Evolutionary conservation across 2,888 invertebrate species (phyloP), one percentile per base, ranked within the genome.

Genomic region (Teleiodes luculella): DNA sequence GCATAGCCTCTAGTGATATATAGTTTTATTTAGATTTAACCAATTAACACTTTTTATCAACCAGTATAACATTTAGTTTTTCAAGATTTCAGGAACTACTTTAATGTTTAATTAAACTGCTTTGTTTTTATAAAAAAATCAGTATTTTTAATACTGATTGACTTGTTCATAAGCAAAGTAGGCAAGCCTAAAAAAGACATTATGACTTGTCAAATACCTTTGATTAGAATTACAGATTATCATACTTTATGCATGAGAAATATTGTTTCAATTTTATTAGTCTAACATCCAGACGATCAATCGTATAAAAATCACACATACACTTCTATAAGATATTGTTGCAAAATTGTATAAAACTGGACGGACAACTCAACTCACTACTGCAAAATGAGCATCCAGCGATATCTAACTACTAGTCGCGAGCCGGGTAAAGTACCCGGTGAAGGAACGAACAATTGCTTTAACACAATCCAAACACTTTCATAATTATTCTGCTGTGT

Each of bases 351-450:
- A 88, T 78, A 87, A 87, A 87, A 86, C 76, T 89, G 88, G 88
- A 89, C 88, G 88, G 88, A 86, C 76, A 86, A 86, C 88, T 88
- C 88, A 88, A 87, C 87, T 86, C 86, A 85, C 84, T 85, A 79
- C 76, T 68, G 87, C 80, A 85, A 83, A 66, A 86, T 87, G 88
- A 88, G 86, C 83, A 88, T 88, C 87, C 88, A 84, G 78, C 74
- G 72, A 78, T 61, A 63, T 37, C 14, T 39, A 39, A 10, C 14
- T 41, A 41, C 10, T 43, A 43, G 43, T 43, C 13, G 13, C 5
- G n/a, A n/a, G 28, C 13, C 43, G 16, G 46, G 31, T 31, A 16
- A 46, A 16, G 11, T 13, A 16, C 30, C 31, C 46, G 8, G 5
- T 30, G 31, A 46, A 31, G 46, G 31, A 46, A 46, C 31, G 4